Percentiles rank a stretch among this genome's conserved stretches.
phyloP scores from a whole-genome alignment of 37 sponge, comb jelly and placozoan genomes.

The Hexactinellida sp. region DNA sequence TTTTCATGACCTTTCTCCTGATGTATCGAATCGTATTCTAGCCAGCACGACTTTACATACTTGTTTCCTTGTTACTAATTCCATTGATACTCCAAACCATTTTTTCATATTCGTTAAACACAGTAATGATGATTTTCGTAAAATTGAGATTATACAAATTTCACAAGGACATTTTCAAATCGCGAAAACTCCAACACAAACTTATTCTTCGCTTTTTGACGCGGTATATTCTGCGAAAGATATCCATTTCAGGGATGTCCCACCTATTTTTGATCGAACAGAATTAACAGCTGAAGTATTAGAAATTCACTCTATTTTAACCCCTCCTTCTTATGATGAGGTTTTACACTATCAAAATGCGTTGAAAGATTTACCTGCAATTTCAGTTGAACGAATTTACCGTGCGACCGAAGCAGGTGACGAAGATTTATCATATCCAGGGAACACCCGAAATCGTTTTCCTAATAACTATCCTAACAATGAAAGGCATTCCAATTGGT shows the following conservation, averaged over 20 bases:
- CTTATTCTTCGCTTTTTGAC: not conserved
- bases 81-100: not conserved
- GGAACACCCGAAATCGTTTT: not conserved
- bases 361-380: not conserved
- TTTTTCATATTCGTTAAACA: not conserved
- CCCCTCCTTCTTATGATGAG: constrained; percentile 8
- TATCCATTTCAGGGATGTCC: not conserved
- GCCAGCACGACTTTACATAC: not conserved
- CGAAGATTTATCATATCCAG: not conserved
- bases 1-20: not conserved
- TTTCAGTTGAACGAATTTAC: not conserved
- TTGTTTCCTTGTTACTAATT: not conserved
- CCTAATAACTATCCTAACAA: not conserved
- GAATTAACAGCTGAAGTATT: not conserved
- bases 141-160: not conserved
- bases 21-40: not conserved
- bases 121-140: not conserved
- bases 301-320: not conserved
- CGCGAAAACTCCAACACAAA: not conserved
- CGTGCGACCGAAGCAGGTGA: not conserved
- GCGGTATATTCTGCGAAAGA: constrained; percentile 3
- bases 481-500: not conserved
- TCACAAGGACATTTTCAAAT: not conserved
- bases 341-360: not conserved
- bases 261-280: not conserved